Percentiles rank a stretch among this genome's conserved stretches.
Evolutionary conservation across 2,888 invertebrate species (phyloP).

Genomic region (Philonicus albiceps): DNA sequence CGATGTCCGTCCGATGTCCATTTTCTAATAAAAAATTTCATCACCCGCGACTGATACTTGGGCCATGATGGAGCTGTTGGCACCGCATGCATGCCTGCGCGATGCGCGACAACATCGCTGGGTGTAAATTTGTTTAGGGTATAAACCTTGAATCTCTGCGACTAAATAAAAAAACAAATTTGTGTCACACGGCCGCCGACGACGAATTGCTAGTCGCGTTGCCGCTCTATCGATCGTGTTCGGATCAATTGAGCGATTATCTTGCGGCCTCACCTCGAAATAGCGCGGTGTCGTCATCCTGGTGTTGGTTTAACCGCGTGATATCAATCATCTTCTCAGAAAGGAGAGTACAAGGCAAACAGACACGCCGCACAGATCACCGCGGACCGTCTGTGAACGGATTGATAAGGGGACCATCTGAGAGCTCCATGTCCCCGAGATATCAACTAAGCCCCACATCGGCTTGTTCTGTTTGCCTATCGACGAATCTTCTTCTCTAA

Average conservation of each 20-base stretch:
- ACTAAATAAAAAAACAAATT: not conserved
- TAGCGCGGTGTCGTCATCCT: not conserved
- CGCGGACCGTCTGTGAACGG: not conserved
- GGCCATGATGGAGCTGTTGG: slow-evolving; percentile 2
- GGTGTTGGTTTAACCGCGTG: slow-evolving; percentile 22
- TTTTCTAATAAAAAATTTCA: slow-evolving; percentile 38
- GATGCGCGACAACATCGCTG: not conserved
- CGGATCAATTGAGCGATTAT: not conserved
- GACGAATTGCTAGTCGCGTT: not conserved
- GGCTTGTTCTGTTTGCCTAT: not conserved
- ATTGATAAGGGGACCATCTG: slow-evolving; percentile 4
- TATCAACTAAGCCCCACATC: not conserved
- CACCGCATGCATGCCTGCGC: not conserved
- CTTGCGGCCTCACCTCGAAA: slow-evolving; percentile 18
- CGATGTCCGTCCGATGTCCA: slow-evolving; percentile 30
- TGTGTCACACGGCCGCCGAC: slow-evolving; percentile 3
- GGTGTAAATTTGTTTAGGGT: slow-evolving; percentile 28
- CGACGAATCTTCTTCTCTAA: not conserved
- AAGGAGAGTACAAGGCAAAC: slow-evolving; percentile 3
- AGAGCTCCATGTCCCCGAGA: not conserved
- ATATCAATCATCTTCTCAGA: slow-evolving; percentile 17
- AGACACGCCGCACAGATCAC: slow-evolving; percentile 3
- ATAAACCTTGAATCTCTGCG: slow-evolving; percentile 15
- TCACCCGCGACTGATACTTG: not conserved
- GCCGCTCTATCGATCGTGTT: not conserved